These are phyloP conservation scores for Pseudomyrmex cubaensis DNA, from an alignment of 1,140 invertebrate genomes.

Conservation along the genomic window DNA sequence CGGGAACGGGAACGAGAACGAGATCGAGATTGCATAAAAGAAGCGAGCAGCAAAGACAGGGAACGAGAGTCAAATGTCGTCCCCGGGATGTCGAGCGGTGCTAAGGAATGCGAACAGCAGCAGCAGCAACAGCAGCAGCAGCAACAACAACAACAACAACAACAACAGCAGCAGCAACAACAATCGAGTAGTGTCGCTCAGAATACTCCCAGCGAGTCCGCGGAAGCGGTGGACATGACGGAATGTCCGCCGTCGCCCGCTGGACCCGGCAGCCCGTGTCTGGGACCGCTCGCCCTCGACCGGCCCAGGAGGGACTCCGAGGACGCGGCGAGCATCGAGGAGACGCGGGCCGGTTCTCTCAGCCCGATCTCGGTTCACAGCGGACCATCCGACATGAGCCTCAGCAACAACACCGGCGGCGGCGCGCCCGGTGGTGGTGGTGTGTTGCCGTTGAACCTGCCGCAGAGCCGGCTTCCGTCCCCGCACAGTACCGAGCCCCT, in stretches of 20 bases:
- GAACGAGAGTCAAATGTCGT: conserved; percentile 61
- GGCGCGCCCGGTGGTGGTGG: conserved; percentile 63
- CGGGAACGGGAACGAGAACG: conserved; percentile 57
- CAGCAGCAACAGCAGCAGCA: conserved; percentile 79
- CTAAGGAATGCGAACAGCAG: conserved; percentile 80
- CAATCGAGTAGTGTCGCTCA: conserved; percentile 74
- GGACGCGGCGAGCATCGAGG: conserved; percentile 81
- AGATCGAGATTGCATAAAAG: conserved; percentile 64
- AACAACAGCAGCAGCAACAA: conserved; percentile 42
- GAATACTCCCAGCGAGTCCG: conserved; percentile 74
- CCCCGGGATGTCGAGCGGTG: conserved; percentile 77
- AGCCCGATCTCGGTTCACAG: conserved; percentile 85
- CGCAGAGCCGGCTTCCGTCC: conserved; percentile 86
- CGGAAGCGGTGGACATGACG: conserved; percentile 77
- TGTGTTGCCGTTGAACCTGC: conserved; percentile 78
- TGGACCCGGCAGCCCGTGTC: conserved; percentile 83
- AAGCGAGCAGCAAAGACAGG: conserved; percentile 69
- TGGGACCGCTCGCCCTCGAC: conserved; percentile 82
- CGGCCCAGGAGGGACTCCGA: conserved; percentile 83
- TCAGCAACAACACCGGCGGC: conserved; percentile 83
- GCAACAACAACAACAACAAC: too few relatives aligned
- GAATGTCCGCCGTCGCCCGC: conserved; percentile 80
- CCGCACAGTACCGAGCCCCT: conserved; percentile 89
- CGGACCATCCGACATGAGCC: conserved; percentile 87
- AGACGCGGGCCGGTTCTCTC: conserved; percentile 82